Percentiles rank a stretch among this genome's conserved stretches.
phyloP scores from a whole-genome alignment of 2,888 invertebrate species.

The Perithous albicinctus region DNA sequence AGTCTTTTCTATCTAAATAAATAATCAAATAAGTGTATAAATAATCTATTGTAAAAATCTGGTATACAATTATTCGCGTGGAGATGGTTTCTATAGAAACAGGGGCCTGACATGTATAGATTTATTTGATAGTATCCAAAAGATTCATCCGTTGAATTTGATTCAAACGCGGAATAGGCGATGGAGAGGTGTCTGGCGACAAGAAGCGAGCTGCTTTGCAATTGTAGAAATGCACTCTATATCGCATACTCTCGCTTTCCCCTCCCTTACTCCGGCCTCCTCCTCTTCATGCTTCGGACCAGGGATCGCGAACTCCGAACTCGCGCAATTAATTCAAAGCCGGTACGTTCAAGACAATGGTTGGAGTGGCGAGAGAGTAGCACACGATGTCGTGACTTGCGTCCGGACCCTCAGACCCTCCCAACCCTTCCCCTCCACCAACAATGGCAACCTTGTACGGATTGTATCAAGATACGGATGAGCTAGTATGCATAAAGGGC shows the following conservation, averaged over 20 bases:
- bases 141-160: constrained; percentile 55
- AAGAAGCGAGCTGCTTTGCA: constrained; percentile 39
- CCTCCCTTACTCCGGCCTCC: constrained; percentile 2
- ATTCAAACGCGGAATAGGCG: constrained; percentile 36
- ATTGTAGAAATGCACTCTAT: constrained; percentile 3
- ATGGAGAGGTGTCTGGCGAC: constrained; percentile 14
- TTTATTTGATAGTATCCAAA: constrained; percentile 54
- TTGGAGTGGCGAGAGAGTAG: constrained; percentile 60
- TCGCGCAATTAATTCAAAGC: constrained; percentile 76
- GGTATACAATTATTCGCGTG: not conserved
- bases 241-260: constrained; percentile 1
- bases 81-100: not conserved
- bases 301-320: constrained; percentile 67
- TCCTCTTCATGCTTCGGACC: constrained; percentile 37
- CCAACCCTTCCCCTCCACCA: constrained; percentile 34
- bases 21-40: not conserved
- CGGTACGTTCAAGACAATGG: constrained; percentile 73
- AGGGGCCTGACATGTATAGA: not conserved
- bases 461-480: constrained; percentile 64
- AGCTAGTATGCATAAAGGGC: constrained; percentile 49
- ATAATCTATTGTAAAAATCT: too few species aligned
- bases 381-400: constrained; percentile 50
- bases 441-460: constrained; percentile 57
- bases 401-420: constrained; percentile 58
- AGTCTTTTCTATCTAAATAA: not conserved